Conservation (phyloP, 2,113 vertebrate genomes). For the Lepisosteus oculatus region DNA sequence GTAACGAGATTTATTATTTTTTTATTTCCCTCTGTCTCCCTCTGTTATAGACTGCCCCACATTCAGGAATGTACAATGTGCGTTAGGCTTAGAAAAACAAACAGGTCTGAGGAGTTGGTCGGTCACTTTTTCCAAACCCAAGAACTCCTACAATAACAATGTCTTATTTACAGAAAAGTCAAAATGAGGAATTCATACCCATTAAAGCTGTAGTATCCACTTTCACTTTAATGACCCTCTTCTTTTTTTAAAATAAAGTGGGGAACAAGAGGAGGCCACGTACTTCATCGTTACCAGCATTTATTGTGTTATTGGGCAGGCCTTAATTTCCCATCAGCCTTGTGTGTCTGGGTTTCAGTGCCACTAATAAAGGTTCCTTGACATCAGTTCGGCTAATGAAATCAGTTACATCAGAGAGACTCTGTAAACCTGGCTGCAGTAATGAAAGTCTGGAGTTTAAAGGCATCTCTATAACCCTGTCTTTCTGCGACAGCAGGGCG, state of each 20-base stretch:
- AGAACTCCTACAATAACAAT: constrained; percentile 67
- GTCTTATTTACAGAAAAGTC: constrained; percentile 63
- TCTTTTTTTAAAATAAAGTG: constrained; percentile 32
- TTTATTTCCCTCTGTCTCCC: constrained; percentile 15
- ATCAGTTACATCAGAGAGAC: too few species aligned
- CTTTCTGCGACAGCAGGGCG: too few species aligned
- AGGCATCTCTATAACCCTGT: too few species aligned
- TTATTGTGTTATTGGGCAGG: constrained; percentile 34
- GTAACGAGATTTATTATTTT: constrained; percentile 76
- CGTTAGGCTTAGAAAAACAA: constrained; percentile 72
- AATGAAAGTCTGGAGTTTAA: too few species aligned
- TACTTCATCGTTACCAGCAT: constrained; percentile 18
- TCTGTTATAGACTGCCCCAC: constrained; percentile 51
- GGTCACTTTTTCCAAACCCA: constrained; percentile 67
- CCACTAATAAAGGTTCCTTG: neutral
- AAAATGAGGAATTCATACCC: constrained; percentile 35
- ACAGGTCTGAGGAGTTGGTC: constrained; percentile 60
- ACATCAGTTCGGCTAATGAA: neutral
- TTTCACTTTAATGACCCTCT: constrained; percentile 57
- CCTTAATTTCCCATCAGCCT: neutral
- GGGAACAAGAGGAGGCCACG: constrained; percentile 20
- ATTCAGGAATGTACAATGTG: constrained; percentile 58
- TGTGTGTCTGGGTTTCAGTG: neutral
- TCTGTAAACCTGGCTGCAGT: too few species aligned
- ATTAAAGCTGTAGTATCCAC: constrained; percentile 47